Conservation (phyloP, 2,113 vertebrate genomes). For the Pelecanoides urinatrix region DNA sequence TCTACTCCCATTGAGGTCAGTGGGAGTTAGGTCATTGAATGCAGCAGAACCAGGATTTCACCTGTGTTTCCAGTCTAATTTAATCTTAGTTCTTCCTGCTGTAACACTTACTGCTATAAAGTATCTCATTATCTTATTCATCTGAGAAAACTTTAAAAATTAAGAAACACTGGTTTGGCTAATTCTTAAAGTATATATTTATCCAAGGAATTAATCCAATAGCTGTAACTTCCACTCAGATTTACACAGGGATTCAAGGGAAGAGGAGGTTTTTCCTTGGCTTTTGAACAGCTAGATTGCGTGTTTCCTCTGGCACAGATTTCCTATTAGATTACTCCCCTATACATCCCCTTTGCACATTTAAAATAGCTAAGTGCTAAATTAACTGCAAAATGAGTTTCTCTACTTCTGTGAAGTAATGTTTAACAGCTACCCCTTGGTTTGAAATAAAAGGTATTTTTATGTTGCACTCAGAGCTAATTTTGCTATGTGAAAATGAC, state of each 20-base stretch:
- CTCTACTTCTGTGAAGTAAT: neutral
- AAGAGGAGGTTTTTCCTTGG: neutral
- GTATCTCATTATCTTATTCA: neutral
- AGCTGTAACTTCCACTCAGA: neutral
- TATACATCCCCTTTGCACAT: neutral
- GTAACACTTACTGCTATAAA: neutral
- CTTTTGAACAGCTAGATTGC: neutral
- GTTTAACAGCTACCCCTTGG: neutral
- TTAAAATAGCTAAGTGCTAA: neutral
- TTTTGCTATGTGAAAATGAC: neutral
- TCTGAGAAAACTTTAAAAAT: neutral
- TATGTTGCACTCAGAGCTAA: neutral
- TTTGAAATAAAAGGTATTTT: neutral
- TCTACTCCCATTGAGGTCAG: neutral
- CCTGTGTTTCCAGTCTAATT: neutral
- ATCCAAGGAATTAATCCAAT: neutral
- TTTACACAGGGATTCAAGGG: neutral
- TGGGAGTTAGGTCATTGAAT: neutral
- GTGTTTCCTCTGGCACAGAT: neutral
- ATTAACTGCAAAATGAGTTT: neutral
- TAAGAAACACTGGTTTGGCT: neutral
- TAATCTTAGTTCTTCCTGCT: neutral
- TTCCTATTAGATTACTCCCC: neutral
- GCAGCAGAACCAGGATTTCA: neutral
- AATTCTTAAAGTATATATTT: neutral